These are phyloP conservation scores for Pitta sordida DNA, from an alignment of 2,113 vertebrate genomes.

Conservation along the genomic window DNA sequence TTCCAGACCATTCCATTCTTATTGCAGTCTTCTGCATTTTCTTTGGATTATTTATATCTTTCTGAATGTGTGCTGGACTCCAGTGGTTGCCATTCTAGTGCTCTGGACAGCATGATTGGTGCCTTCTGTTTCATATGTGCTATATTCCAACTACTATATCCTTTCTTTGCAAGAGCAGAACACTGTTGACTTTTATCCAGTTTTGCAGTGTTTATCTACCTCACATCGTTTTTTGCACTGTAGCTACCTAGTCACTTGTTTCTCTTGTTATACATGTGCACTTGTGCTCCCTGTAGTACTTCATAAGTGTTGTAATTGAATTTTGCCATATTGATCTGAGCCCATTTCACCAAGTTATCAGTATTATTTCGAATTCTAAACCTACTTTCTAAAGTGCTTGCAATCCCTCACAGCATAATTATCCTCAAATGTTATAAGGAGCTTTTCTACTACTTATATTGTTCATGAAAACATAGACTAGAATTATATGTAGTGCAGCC, in stretches of 20 bases:
- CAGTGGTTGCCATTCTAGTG: background rate
- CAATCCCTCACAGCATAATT: background rate
- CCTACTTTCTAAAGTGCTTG: background rate
- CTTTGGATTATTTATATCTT: background rate
- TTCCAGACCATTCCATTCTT: background rate
- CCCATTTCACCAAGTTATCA: background rate
- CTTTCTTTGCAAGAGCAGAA: background rate
- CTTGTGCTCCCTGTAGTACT: background rate
- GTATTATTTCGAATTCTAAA: background rate
- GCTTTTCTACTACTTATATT: background rate
- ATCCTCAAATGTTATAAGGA: background rate
- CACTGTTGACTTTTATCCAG: background rate
- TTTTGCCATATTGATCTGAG: background rate
- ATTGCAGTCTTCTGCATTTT: background rate
- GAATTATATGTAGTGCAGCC: background rate
- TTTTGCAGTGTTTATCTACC: background rate
- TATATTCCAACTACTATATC: background rate
- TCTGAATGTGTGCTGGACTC: background rate
- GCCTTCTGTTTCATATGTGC: background rate
- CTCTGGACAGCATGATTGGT: background rate
- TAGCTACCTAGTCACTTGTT: background rate
- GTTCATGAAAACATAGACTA: background rate
- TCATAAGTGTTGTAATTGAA: background rate
- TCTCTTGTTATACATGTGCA: background rate
- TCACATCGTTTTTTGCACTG: background rate